phyloP scores from a whole-genome alignment of 2,113 vertebrate genomes.

The Bufo gargarizans region DNA sequence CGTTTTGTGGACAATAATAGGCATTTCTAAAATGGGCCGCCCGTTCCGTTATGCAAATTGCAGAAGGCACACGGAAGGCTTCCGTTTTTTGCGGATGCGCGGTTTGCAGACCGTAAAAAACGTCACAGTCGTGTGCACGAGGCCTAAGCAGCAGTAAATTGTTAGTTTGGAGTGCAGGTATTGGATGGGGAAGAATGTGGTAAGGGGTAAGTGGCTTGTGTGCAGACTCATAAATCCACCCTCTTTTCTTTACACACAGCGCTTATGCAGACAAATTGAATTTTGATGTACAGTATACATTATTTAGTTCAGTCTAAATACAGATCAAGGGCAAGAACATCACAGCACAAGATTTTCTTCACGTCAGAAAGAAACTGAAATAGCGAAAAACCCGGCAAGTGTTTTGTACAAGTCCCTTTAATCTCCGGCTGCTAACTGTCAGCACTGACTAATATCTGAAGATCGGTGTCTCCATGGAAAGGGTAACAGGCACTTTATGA shows the following conservation, averaged over 20 bases:
- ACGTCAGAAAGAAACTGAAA: background rate
- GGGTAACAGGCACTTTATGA: background rate
- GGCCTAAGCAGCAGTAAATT: too few relatives aligned
- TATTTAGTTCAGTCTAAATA: background rate
- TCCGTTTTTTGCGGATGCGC: too few relatives aligned
- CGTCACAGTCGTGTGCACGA: too few relatives aligned
- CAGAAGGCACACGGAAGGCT: too few relatives aligned
- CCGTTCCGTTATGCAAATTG: too few relatives aligned
- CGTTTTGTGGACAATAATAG: too few relatives aligned
- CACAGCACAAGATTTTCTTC: background rate
- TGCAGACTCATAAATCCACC: background rate
- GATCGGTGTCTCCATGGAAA: background rate
- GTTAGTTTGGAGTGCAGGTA: too few relatives aligned
- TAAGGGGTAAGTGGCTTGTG: background rate
- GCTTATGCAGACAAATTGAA: background rate
- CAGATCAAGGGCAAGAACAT: background rate
- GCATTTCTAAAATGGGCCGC: too few relatives aligned
- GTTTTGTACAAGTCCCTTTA: background rate
- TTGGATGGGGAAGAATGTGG: too few relatives aligned
- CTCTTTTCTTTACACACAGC: background rate
- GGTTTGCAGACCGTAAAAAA: too few relatives aligned
- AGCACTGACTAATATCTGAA: background rate
- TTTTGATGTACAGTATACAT: background rate
- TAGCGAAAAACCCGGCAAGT: background rate
- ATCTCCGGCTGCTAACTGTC: background rate